Evolutionary conservation across 2,797 vertebrate genomes (phyloP).

Genomic region (Tamandua tetradactyla): DNA sequence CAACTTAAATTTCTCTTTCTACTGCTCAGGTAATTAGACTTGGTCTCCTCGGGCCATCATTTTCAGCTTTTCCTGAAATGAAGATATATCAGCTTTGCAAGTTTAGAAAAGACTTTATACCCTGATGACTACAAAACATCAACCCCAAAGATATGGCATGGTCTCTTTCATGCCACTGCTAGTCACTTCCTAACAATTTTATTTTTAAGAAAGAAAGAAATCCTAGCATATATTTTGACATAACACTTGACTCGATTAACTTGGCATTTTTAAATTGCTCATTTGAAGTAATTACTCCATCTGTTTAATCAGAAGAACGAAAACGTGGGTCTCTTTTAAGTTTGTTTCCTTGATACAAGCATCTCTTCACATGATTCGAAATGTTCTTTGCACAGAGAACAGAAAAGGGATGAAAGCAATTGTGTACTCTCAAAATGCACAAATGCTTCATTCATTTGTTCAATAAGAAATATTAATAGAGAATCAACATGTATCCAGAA

Average conservation of each 20-base stretch:
- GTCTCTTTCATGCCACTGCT: not conserved
- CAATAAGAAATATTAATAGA: not conserved
- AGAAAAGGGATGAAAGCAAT: not conserved
- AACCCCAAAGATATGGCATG: not conserved
- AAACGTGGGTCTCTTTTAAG: not conserved
- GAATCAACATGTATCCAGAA: not conserved
- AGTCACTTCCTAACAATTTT: not conserved
- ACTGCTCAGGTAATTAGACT: not conserved
- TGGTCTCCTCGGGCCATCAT: not conserved
- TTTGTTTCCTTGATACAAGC: not conserved
- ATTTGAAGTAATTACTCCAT: not conserved
- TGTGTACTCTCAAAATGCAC: too few relatives aligned
- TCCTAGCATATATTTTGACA: not conserved
- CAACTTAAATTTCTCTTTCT: constrained; percentile 8
- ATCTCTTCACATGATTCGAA: not conserved
- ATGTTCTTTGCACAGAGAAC: not conserved
- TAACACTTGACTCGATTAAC: not conserved
- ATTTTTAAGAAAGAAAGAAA: not conserved
- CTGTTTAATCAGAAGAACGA: not conserved
- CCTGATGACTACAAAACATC: not conserved
- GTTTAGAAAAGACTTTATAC: not conserved
- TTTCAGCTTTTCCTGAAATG: constrained; percentile 44
- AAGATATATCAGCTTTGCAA: not conserved
- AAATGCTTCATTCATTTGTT: not conserved
- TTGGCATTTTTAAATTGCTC: not conserved